Evolutionary conservation across 2,113 vertebrate species (phyloP).

Genomic region (Cyanoderma ruficeps): DNA sequence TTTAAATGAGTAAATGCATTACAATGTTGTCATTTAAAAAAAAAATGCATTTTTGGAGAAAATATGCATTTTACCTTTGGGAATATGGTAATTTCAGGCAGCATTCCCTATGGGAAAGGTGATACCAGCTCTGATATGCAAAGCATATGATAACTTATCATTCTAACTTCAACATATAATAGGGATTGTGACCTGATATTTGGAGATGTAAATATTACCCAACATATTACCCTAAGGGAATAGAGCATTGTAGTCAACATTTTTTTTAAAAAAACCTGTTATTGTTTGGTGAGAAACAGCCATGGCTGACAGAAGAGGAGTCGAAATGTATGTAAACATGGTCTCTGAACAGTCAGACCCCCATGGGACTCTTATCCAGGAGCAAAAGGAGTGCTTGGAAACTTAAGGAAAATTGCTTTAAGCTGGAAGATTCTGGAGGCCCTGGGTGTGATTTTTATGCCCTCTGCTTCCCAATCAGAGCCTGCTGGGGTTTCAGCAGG

Average conservation of each 20-base stretch:
- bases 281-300: conserved; percentile 76
- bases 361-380: conserved; percentile 72
- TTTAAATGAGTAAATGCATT: conserved; percentile 73
- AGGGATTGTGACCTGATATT: conserved; percentile 86
- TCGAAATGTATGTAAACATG: conserved; percentile 57
- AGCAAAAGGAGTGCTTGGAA: conserved; percentile 74
- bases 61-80: conserved; percentile 84
- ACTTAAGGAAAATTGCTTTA: conserved; percentile 76
- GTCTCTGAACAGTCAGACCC: conserved; percentile 71
- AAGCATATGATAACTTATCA: conserved; percentile 87
- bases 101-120: conserved; percentile 86
- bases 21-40: conserved; percentile 75
- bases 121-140: conserved; percentile 86
- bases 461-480: conserved; percentile 75
- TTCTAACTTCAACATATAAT: conserved; percentile 83
- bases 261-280: conserved; percentile 49
- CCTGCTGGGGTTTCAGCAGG: conserved; percentile 76
- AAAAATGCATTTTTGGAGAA: conserved; percentile 80
- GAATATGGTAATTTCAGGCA: conserved; percentile 85
- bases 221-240: conserved; percentile 81
- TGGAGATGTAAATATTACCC: conserved; percentile 85
- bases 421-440: conserved; percentile 81
- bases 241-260: conserved; percentile 80
- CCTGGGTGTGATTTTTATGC: conserved; percentile 71
- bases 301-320: conserved; percentile 71